Conservation (phyloP, 2,113 vertebrate species). For the Orycteropus afer region DNA sequence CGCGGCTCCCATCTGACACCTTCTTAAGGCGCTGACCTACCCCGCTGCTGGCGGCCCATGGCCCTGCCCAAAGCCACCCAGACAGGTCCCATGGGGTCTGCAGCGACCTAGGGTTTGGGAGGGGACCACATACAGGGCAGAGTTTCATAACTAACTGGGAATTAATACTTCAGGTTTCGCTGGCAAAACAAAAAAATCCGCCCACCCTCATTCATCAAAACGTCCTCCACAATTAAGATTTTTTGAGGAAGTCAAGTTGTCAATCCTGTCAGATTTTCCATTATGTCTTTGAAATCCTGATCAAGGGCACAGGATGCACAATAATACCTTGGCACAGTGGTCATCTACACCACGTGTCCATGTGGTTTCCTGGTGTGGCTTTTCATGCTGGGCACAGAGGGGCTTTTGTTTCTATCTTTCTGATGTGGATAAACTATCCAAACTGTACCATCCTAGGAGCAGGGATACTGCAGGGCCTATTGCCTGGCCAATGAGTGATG, state of each 20-base stretch:
- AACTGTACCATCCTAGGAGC: neutral
- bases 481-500: neutral
- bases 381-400: neutral
- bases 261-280: neutral
- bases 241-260: neutral
- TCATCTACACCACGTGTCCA: too few species aligned
- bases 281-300: neutral
- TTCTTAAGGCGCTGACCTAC: fast-evolving
- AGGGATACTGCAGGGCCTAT: too few species aligned
- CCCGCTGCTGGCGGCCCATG: neutral
- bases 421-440: neutral
- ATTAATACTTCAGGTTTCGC: neutral
- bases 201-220: neutral
- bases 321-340: too few species aligned
- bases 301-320: neutral
- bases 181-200: neutral
- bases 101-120: neutral
- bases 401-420: fast-evolving
- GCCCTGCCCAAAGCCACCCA: neutral
- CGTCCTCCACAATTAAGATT: neutral
- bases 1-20: neutral
- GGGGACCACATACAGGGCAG: neutral
- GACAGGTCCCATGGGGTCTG: neutral
- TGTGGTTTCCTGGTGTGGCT: neutral
- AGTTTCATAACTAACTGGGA: too few species aligned